A percentile compares a stretch with the other conserved stretches of the same genome.
These are phyloP conservation scores for Paralvinella palmiformis DNA, from an alignment of 1,140 invertebrate genomes.

Conservation along the genomic window DNA sequence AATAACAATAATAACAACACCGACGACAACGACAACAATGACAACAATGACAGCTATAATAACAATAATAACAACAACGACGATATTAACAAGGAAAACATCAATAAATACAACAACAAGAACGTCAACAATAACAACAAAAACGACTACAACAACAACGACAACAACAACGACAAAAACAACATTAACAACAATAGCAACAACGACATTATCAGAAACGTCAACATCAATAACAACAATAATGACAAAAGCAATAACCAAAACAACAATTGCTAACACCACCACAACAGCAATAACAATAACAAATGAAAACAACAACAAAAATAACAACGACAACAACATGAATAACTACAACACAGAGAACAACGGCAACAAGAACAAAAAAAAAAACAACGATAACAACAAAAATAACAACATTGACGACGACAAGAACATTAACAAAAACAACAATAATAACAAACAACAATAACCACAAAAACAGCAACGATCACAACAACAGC, in stretches of 20 bases:
- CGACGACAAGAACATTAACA: constrained; percentile 11
- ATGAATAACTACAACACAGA: constrained; percentile 8
- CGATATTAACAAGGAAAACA: neutral
- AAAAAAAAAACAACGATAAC: constrained; percentile 4
- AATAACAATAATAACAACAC: neutral
- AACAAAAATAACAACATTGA: constrained; percentile 6
- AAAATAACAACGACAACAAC: constrained; percentile 14
- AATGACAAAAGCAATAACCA: constrained; percentile 3
- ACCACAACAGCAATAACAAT: constrained; percentile 12
- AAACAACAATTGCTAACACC: constrained; percentile 11
- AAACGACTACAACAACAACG: constrained; percentile 8
- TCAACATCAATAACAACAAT: constrained; percentile 6
- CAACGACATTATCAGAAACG: neutral
- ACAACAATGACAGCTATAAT: neutral
- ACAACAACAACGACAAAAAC: neutral
- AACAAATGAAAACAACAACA: no score
- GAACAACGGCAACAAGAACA: neutral
- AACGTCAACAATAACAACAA: neutral
- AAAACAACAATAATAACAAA: constrained; percentile 7
- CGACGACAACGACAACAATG: neutral
- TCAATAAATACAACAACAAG: neutral
- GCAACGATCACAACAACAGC: constrained; percentile 5
- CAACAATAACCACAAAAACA: neutral
- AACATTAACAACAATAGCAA: neutral
- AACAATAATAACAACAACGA: neutral